Percentiles rank a stretch among this genome's conserved stretches.
Evolutionary conservation across 1,140 invertebrate genomes (phyloP).

Genomic region (Maconellicoccus hirsutus): DNA sequence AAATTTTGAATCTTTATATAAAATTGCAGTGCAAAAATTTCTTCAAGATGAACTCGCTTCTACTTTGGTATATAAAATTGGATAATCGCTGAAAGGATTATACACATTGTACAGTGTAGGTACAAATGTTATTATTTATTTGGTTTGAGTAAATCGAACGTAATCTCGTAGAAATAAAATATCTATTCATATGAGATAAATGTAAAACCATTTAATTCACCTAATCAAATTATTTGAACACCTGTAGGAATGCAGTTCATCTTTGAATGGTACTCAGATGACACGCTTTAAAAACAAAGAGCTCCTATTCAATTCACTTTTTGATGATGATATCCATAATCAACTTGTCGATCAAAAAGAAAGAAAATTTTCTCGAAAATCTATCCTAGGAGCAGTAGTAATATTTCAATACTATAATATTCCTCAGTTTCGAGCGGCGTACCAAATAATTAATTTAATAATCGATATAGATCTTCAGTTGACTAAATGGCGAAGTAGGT

Average conservation of each 20-base stretch:
- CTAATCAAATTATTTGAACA: too few species aligned
- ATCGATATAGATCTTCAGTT: neutral
- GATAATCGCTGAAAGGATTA: neutral
- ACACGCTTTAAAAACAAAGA: neutral
- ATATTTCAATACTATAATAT: neutral
- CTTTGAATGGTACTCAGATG: too few species aligned
- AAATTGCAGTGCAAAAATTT: neutral
- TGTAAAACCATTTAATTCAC: too few species aligned
- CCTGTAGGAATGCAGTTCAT: too few species aligned
- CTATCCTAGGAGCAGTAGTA: neutral
- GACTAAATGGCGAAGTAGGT: neutral
- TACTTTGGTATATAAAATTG: neutral
- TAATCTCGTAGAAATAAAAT: neutral
- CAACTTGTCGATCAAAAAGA: neutral
- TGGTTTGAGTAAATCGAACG: too few species aligned
- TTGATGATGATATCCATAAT: neutral
- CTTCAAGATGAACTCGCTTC: neutral
- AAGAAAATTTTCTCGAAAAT: neutral
- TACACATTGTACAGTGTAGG: too few species aligned
- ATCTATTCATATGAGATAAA: too few species aligned
- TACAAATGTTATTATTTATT: too few species aligned
- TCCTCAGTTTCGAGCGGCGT: neutral
- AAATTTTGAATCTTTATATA: neutral
- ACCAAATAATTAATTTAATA: constrained; percentile 10
- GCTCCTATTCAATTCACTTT: neutral